These are phyloP conservation scores for Caenorhabditis panamensis DNA, from an alignment of 2,888 invertebrate species.

Conservation along the genomic window DNA sequence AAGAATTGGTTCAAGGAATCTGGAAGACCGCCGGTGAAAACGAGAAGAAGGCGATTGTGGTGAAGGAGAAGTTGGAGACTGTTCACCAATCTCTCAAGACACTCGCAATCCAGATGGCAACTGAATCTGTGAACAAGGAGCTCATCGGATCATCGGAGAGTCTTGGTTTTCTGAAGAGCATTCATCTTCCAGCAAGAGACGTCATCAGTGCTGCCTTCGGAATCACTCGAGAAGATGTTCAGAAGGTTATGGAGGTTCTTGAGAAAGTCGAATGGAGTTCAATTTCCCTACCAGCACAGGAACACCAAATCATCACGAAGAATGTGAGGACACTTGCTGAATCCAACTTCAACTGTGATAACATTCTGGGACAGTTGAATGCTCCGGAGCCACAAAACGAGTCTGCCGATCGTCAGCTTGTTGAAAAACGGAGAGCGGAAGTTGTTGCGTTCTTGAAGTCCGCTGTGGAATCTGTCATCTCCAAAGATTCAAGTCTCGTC, in stretches of 20 bases:
- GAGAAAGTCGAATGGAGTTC: conserved; percentile 44
- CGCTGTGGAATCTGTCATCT: conserved; percentile 19
- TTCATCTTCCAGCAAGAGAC: conserved; percentile 17
- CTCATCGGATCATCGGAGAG: conserved; percentile 11
- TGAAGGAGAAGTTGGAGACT: conserved; percentile 44
- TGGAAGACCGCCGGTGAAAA: conserved; percentile 48
- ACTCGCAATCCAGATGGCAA: conserved; percentile 38
- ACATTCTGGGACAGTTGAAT: conserved; percentile 37
- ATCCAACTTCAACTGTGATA: conserved; percentile 22
- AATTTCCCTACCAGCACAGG: conserved; percentile 25
- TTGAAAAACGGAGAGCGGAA: background rate
- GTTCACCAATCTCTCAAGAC: conserved; percentile 30
- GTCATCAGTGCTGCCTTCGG: conserved; percentile 30
- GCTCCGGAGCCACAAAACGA: conserved; percentile 23
- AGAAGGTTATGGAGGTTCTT: conserved; percentile 46
- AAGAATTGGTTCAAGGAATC: conserved; percentile 57
- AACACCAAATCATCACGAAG: conserved; percentile 6
- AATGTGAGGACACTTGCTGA: conserved; percentile 35
- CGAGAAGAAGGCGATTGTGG: conserved; percentile 31
- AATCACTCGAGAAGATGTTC: conserved; percentile 31
- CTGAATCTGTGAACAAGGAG: conserved; percentile 28
- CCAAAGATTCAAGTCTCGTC: conserved; percentile 3
- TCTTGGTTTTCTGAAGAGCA: conserved; percentile 18
- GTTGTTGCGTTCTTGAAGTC: conserved; percentile 15
- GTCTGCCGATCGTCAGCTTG: background rate